phyloP scores from a whole-genome alignment of 1,140 invertebrate genomes.

The Orius laevigatus region DNA sequence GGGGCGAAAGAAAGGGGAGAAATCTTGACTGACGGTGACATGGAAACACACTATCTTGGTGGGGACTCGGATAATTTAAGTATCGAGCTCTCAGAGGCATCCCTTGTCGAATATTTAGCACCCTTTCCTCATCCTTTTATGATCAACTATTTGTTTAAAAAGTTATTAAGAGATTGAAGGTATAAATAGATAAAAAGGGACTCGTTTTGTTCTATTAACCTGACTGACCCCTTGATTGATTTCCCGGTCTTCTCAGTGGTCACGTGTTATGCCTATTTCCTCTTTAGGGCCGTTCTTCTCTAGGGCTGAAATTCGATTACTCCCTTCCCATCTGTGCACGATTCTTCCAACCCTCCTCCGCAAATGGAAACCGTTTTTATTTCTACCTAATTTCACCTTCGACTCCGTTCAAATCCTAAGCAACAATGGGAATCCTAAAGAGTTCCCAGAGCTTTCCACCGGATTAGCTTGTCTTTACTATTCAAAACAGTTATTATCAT shows the following conservation, averaged over 20 bases:
- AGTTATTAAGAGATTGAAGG: background rate
- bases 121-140: background rate
- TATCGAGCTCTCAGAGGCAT: background rate
- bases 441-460: too few relatives aligned
- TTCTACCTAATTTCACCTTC: too few relatives aligned
- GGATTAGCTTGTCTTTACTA: too few relatives aligned
- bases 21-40: conserved; percentile 10
- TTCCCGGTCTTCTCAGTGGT: background rate
- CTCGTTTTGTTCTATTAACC: background rate
- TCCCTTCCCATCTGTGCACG: too few relatives aligned
- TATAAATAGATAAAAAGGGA: background rate
- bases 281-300: too few relatives aligned
- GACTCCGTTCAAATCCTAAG: too few relatives aligned
- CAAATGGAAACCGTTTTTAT: too few relatives aligned
- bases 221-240: background rate
- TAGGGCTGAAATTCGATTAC: too few relatives aligned
- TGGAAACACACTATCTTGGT: conserved; percentile 9
- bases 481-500: too few relatives aligned
- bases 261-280: background rate
- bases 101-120: background rate
- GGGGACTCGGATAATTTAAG: background rate
- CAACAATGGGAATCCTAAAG: too few relatives aligned
- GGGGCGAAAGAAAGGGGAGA: too few relatives aligned
- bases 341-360: too few relatives aligned
- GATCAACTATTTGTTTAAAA: background rate